Base-by-base conservation (phyloP, 2,113 vertebrate genomes). In the Tauraco erythrolophus region DNA sequence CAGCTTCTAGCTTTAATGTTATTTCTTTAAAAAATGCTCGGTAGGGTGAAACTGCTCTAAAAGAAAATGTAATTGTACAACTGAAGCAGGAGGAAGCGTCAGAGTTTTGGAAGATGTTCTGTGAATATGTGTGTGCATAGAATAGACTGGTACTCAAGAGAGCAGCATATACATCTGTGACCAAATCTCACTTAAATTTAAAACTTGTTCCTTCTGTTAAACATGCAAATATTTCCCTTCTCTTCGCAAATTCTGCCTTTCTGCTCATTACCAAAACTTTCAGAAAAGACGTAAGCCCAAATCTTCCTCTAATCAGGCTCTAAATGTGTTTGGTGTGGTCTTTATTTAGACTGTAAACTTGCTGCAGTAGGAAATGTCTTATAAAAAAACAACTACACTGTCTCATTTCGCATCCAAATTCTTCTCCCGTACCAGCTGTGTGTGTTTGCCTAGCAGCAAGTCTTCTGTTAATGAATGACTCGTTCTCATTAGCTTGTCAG, bases 381-480 rank as follows among this genome's bases (percentile, higher is more conserved):
- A 60, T 77, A 41, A 92, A 92, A 89, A 88, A 89, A 4, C 78
- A 92, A 33, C 91, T 75, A 91, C 61, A 24, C 86, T 94, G 76
- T 96, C 80, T 94, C 88, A 87, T 92, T 94, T 97, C 89, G 65
- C 92, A 92, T 96, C 94, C 94, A 95, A 87, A 94, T 95, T 95
- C 91, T 97, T 97, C 83, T 94, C 77, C 92, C 45, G 24, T 89
- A 87, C 83, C 96, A 97, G 96, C 91, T 97, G 91, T 82, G 92
- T 92, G 86, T 95, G 91, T 95, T 97, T 96, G 92, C 94, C 80
- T 94, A 97, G 95, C 92, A 97, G 94, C 95, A 94, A 96, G 92
- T 91, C 94, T 95, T 75, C 91, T 95, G 95, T 95, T 97, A 97
- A 97, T 97, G 94, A 97, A 91, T 95, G 91, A 95, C 92, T 97